A percentile compares a stretch with the other conserved stretches of the same genome.
These are phyloP conservation scores for Tinea pellionella DNA, from an alignment of 2,888 invertebrate species.

Conservation along the genomic window DNA sequence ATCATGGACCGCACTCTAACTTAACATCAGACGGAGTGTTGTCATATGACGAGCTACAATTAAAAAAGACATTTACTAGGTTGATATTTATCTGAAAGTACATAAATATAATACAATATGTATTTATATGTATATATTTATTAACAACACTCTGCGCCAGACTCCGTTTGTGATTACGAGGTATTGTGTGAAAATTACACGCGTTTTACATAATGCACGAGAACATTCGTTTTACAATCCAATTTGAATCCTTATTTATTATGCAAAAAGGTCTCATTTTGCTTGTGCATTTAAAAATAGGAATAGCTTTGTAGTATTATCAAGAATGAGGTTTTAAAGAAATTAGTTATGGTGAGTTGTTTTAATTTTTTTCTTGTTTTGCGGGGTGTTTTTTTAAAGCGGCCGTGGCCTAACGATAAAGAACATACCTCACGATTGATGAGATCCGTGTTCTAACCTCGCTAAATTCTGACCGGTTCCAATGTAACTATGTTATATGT, in stretches of 20 bases:
- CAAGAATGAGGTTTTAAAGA: background rate
- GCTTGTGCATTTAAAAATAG: background rate
- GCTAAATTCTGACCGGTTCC: too few species aligned
- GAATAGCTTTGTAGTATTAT: background rate
- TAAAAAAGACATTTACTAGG: too few species aligned
- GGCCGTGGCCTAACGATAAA: too few species aligned
- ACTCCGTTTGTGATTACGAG: slow-evolving; percentile 38
- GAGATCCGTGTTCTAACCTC: too few species aligned
- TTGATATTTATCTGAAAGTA: too few species aligned
- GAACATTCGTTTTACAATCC: background rate
- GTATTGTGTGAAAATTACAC: slow-evolving; percentile 64
- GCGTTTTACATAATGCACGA: slow-evolving; percentile 23
- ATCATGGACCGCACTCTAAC: too few species aligned
- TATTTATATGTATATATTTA: slow-evolving; percentile 42
- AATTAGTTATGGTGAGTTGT: background rate
- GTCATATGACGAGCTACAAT: too few species aligned
- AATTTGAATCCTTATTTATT: too few species aligned
- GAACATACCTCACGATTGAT: too few species aligned
- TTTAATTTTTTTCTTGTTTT: background rate
- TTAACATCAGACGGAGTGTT: too few species aligned
- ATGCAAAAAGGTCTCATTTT: background rate
- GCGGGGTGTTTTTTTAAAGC: background rate
- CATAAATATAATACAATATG: background rate
- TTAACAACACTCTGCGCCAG: slow-evolving; percentile 23
- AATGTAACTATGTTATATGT: too few species aligned